Percentiles rank a stretch among this genome's conserved stretches.
Conservation (phyloP, 2,888 invertebrate species). For the Agonum fuliginosum region DNA sequence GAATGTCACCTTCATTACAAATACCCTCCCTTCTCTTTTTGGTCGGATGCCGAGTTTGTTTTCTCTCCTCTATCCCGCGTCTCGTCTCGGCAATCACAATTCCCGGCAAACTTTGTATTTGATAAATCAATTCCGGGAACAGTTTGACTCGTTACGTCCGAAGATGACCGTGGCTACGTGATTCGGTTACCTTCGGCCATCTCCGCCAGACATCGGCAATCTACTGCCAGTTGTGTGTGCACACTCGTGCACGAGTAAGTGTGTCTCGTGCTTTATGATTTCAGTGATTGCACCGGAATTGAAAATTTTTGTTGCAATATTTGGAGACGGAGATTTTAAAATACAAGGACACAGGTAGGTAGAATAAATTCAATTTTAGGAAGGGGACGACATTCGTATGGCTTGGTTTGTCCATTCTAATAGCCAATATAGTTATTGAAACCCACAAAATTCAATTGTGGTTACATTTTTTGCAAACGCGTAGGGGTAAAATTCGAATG, state of each 20-base stretch:
- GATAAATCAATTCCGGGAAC: conserved; percentile 57
- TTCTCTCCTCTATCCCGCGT: neutral
- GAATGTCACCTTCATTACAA: conserved; percentile 31
- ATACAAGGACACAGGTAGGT: too few relatives aligned
- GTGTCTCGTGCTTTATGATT: conserved; percentile 43
- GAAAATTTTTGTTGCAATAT: conserved; percentile 40
- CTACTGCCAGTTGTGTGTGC: conserved; percentile 44
- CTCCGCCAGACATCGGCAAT: conserved; percentile 43
- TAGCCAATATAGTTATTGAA: too few relatives aligned
- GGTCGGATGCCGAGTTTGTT: conserved; percentile 12
- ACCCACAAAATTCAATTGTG: too few relatives aligned
- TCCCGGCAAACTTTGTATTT: conserved; percentile 69
- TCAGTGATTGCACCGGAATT: conserved; percentile 45
- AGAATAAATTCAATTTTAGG: too few relatives aligned
- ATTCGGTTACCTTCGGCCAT: conserved; percentile 49
- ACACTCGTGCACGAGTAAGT: conserved; percentile 51
- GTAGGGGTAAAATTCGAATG: too few relatives aligned
- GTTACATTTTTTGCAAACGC: too few relatives aligned
- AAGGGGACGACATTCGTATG: too few relatives aligned
- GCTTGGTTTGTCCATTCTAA: too few relatives aligned
- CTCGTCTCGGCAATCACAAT: conserved; percentile 67
- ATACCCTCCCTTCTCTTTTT: neutral
- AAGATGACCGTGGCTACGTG: conserved; percentile 48
- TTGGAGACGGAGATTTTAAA: too few relatives aligned
- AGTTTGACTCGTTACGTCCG: conserved; percentile 44